Evolutionary conservation across 2,888 invertebrate species (phyloP), one percentile per base, ranked within the genome.

Genomic region (Endotricha flammealis): DNA sequence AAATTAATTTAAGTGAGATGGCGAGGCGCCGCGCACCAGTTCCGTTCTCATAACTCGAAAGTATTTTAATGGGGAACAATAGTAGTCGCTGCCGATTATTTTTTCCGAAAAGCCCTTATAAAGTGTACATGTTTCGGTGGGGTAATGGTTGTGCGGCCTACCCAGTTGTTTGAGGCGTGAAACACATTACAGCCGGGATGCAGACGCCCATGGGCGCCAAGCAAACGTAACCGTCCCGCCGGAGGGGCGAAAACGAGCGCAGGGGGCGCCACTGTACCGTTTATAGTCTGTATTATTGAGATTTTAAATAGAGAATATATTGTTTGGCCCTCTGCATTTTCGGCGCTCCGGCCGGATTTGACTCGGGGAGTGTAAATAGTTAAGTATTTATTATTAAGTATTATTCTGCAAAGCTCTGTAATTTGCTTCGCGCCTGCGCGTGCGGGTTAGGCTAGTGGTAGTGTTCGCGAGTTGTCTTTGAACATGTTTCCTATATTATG

Each of bases 401-500:
- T 74, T 68, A 66, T 55, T 73, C 68, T 69, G 72, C 72, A 66
- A 69, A 61, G 50, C 58, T 53, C 74, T 78, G 78, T 78, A 78
- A 80, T 81, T 63, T 82, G 82, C 68, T 79, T 82, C 80, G 80
- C 82, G 82, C 73, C 80, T 65, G 20, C 23, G 41, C 32, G 43
- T 32, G 33, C 37, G 46, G 50, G 45, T 39, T 56, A 58, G 57
- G 47, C 36, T 66, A 63, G 59, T 57, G 63, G 62, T 67, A 68
- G 73, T 63, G 64, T 35, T 48, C 54, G 63, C 60, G 64, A 66
- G 70, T 72, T 73, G 69, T 75, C 69, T 74, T 64, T 74, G 64
- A 71, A 76, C 71, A 79, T 77, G 81, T 85, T 83, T 82, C 82
- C 82, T 85, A 83, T 80, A 78, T 77, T 64, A 81, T 82, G 77